Evolutionary conservation across 2,888 invertebrate species (phyloP).

Genomic region (Drepana falcataria): DNA sequence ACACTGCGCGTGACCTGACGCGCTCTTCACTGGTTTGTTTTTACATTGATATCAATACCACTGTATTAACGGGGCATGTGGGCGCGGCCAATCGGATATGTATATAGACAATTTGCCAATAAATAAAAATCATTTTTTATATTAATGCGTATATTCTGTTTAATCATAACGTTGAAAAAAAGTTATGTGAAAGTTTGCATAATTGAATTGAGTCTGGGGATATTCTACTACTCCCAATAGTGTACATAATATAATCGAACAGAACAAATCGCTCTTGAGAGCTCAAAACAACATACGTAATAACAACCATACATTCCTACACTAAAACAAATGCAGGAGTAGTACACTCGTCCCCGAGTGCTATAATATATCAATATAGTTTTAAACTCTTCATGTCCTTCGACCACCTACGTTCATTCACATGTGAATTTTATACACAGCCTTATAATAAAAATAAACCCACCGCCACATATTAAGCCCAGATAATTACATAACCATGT

Average conservation of each 20-base stretch:
- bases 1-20: too few relatives aligned
- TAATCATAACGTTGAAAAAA: constrained; percentile 74
- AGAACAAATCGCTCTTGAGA: constrained; percentile 50
- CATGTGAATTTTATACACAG: constrained; percentile 65
- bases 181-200: constrained; percentile 70
- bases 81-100: too few relatives aligned
- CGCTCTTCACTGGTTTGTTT: too few relatives aligned
- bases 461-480: constrained; percentile 58
- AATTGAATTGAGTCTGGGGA: constrained; percentile 55
- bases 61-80: too few relatives aligned
- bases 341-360: constrained; percentile 28
- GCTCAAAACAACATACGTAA: constrained; percentile 53
- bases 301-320: constrained; percentile 43
- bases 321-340: constrained; percentile 46
- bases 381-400: constrained; percentile 47
- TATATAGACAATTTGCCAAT: too few relatives aligned
- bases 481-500: constrained; percentile 16
- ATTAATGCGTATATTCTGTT: constrained; percentile 73
- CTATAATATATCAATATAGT: constrained; percentile 30
- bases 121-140: constrained; percentile 45
- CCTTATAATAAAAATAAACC: constrained; percentile 63
- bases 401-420: constrained; percentile 51
- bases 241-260: constrained; percentile 31
- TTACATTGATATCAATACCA: too few relatives aligned
- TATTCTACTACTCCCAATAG: constrained; percentile 47